A percentile compares a stretch with the other conserved stretches of the same genome.
phyloP scores from a whole-genome alignment of 30 jellyfish, hydroid and myxozoan genomes.

The Sanderia malayensis region DNA sequence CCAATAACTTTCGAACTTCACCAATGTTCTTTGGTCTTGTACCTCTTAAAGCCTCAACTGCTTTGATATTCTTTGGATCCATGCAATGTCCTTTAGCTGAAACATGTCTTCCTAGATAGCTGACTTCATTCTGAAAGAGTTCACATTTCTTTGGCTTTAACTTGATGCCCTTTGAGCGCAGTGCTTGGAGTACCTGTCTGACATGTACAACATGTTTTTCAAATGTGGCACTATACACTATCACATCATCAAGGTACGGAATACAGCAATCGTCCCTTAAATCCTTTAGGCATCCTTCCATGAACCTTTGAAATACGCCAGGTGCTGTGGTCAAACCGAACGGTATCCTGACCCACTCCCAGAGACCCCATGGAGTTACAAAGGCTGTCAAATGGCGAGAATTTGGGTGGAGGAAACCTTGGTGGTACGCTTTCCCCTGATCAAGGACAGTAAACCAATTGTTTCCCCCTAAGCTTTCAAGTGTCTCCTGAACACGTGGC shows the following conservation, averaged over 20 bases:
- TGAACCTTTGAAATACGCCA: slow-evolving; percentile 56
- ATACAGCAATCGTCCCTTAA: slow-evolving; percentile 30
- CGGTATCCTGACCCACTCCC: slow-evolving; percentile 66
- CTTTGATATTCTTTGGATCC: slow-evolving; percentile 13
- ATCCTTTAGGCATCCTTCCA: slow-evolving; percentile 50
- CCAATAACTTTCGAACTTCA: slow-evolving; percentile 42
- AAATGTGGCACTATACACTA: slow-evolving; percentile 15
- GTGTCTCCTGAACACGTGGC: slow-evolving; percentile 12
- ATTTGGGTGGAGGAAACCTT: slow-evolving; percentile 41
- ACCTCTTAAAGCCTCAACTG: slow-evolving; percentile 8
- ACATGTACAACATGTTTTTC: slow-evolving; percentile 37
- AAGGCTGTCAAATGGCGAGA: slow-evolving; percentile 34
- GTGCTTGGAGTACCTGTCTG: slow-evolving; percentile 14
- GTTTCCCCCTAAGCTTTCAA: slow-evolving; percentile 22
- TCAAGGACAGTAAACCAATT: slow-evolving; percentile 30
- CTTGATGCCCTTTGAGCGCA: not conserved
- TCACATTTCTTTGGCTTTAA: not conserved
- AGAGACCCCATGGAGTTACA: slow-evolving; percentile 67
- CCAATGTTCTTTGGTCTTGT: slow-evolving; percentile 22
- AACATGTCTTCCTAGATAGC: slow-evolving; percentile 36
- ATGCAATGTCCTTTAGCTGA: slow-evolving; percentile 19
- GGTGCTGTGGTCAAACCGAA: slow-evolving; percentile 64
- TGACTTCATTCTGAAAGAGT: slow-evolving; percentile 15
- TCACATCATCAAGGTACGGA: slow-evolving; percentile 58
- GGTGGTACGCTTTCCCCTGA: slow-evolving; percentile 44